These are phyloP conservation scores for Oscheius sp. DNA, from an alignment of 2,888 invertebrate species.

Conservation along the genomic window DNA sequence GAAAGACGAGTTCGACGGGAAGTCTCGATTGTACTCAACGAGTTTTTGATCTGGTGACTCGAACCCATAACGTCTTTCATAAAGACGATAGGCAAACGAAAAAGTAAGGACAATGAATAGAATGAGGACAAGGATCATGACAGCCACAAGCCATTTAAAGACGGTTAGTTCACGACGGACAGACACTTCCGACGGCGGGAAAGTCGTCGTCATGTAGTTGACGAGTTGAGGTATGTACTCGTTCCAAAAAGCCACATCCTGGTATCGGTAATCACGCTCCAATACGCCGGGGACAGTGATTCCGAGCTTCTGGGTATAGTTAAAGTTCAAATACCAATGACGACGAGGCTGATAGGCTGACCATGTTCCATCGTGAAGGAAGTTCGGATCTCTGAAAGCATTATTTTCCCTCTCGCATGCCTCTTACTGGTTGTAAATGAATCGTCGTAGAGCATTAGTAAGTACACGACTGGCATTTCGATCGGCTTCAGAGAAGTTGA, in stretches of 20 bases:
- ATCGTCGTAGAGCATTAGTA: conserved; percentile 61
- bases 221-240: conserved; percentile 68
- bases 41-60: conserved; percentile 34
- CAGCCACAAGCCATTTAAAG: conserved; percentile 56
- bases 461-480: conserved; percentile 67
- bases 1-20: conserved; percentile 24
- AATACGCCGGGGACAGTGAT: conserved; percentile 54
- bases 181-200: conserved; percentile 65
- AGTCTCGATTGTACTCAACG: conserved; percentile 35
- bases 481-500: conserved; percentile 62
- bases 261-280: conserved; percentile 63
- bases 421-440: conserved; percentile 59
- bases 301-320: conserved; percentile 54
- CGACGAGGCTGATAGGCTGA: conserved; percentile 61
- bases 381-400: conserved; percentile 64
- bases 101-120: conserved; percentile 56
- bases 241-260: conserved; percentile 68
- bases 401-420: neutral
- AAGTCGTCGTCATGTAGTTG: conserved; percentile 70
- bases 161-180: conserved; percentile 54
- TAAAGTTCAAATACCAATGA: conserved; percentile 69
- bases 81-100: conserved; percentile 54
- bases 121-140: conserved; percentile 53
- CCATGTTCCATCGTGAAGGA: conserved; percentile 64
- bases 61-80: conserved; percentile 25